Base-by-base conservation (phyloP, 2,888 invertebrate species). In the Papilio protenor region DNA sequence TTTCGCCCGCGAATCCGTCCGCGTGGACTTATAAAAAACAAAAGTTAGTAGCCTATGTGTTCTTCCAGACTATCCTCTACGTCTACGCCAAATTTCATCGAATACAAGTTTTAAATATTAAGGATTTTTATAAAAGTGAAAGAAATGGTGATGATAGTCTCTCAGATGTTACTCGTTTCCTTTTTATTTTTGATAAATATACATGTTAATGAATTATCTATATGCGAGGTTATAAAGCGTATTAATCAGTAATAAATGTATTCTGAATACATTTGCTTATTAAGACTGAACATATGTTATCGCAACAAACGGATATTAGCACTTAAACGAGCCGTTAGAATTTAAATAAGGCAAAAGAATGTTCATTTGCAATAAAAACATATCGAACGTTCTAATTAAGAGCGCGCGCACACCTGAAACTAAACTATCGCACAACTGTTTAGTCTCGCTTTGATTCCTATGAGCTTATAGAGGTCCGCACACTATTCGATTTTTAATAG, bases 261-360 rank as follows among this genome's bases (percentile, higher is more conserved):
- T 21, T 69, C 66, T 45, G 66, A 69, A 69, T 69, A 69, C 11
- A 69, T 69, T 66, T 40, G 66, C 66, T 45, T n/a, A 69, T 69
- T 69, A 69, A 69, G 5, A 69, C 21, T 12, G 66, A 69, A 69
- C 45, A 59, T 52, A 76, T 72, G 69, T 66, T 47, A 45, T 69
- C 64, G 47, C 11, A 70, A 69, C 27, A 45, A 77, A 75, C 77
- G 77, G 71, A 71, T 57, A 71, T 75, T 78, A 33, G 71, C 61
- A 72, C 27, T 78, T 75, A 78, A 75, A 23, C 52, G n/a, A 73
- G 33, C 66, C 40, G 57, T 73, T 57, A 47, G 61, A 61, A 71
- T 27, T 59, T 74, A 74, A 70, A 77, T 71, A 73, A 52, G 52
- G 64, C 23, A 64, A 6, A 64, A 66, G 18, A 71, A 75, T 64